Conservation (phyloP, 2,888 invertebrate genomes). For the Eilema depressum region DNA sequence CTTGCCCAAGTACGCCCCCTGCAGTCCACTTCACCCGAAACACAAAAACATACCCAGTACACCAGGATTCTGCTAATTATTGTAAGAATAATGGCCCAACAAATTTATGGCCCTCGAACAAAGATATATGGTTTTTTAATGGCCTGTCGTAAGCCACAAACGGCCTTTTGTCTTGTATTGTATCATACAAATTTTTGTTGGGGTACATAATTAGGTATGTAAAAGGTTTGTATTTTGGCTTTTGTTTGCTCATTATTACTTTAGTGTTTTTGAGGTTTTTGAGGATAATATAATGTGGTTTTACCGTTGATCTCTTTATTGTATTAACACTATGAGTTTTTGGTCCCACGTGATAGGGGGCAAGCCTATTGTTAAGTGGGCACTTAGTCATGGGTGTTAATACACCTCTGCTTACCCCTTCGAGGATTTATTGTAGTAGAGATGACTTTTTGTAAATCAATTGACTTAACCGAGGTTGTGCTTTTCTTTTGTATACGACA, state of each 20-base stretch:
- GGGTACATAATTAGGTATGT: constrained; percentile 38
- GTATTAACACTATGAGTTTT: too few species aligned
- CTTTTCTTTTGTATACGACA: too few species aligned
- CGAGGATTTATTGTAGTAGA: too few species aligned
- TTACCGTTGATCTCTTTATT: not conserved
- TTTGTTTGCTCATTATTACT: constrained; percentile 42
- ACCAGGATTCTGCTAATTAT: constrained; percentile 71
- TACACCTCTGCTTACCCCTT: too few species aligned
- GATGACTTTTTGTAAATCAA: too few species aligned
- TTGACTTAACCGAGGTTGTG: too few species aligned
- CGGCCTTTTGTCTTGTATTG: constrained; percentile 49
- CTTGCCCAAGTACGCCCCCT: constrained; percentile 37
- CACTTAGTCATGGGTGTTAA: too few species aligned
- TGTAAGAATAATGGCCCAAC: constrained; percentile 63
- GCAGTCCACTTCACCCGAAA: constrained; percentile 39
- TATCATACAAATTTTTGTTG: constrained; percentile 40
- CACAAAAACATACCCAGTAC: constrained; percentile 51
- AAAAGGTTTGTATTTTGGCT: constrained; percentile 33
- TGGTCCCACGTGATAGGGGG: too few species aligned
- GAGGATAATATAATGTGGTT: not conserved
- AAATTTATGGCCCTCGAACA: constrained; percentile 67
- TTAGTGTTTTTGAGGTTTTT: constrained; percentile 20
- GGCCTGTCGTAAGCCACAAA: constrained; percentile 67
- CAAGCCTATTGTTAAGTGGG: too few species aligned
- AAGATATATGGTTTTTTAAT: constrained; percentile 71